A percentile compares a stretch with the other conserved stretches of the same genome.
Evolutionary conservation across 2,113 vertebrate species (phyloP).

Genomic region (Hassar affinis): DNA sequence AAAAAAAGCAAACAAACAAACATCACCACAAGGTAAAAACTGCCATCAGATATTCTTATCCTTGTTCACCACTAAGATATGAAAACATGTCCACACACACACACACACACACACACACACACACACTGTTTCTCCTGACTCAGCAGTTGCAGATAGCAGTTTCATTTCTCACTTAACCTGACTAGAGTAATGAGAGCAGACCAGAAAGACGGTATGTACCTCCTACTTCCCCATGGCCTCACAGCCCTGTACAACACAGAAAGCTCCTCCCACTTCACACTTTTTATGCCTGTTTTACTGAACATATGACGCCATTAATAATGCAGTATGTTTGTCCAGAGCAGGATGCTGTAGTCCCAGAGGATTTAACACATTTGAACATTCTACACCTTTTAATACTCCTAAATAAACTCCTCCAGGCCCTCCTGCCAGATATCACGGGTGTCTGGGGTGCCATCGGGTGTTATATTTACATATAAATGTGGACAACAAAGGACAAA

Average conservation of each 20-base stretch:
- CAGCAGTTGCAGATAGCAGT: conserved; percentile 42
- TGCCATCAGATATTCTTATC: neutral
- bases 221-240: conserved; percentile 12
- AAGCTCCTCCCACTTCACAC: conserved; percentile 28
- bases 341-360: neutral
- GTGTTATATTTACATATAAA: neutral
- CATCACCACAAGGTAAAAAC: neutral
- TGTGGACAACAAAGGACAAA: neutral
- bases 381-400: neutral
- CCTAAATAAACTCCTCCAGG: neutral
- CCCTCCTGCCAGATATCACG: neutral
- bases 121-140: conserved; percentile 46
- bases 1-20: neutral
- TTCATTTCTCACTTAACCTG: conserved; percentile 44
- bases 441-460: neutral
- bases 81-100: neutral
- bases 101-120: conserved; percentile 36
- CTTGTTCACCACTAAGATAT: neutral
- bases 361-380: neutral
- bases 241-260: neutral
- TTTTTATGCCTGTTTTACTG: neutral
- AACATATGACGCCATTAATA: neutral
- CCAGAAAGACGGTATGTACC: conserved; percentile 23
- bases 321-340: neutral
- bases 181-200: conserved; percentile 30